Base-by-base conservation (phyloP, 2,888 invertebrate genomes). In the Mimachlamys varia region DNA sequence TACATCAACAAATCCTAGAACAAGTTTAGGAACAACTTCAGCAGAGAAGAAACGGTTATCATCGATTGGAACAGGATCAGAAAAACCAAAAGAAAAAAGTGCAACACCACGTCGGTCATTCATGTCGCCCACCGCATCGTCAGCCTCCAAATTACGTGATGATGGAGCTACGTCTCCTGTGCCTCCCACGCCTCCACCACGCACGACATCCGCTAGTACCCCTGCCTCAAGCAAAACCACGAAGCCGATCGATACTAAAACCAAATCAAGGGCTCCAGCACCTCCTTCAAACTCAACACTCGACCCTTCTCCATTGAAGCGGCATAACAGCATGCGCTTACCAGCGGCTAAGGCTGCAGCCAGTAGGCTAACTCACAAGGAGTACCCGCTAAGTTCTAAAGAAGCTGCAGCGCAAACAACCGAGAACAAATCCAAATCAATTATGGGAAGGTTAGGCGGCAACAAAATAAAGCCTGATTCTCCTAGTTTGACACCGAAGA, bases 121-220 rank as follows among this genome's bases (percentile, higher is more conserved):
- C 91, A 95, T 95, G 95, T 92, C 94, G 53, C 94, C 95, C 22
- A 95, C 95, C 17, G 94, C 95, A 33, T 92, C 95, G 22, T 95
- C 76, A 4, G 76, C 33, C 76, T 76, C 95, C 10, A 94, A 93
- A 91, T 93, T 94, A 0, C 89, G 94, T 76, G 49, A 87, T 17
- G 93, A 93, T 88, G 92, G 91, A 7, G 62, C 88, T 22, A 89
- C 90, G 19, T 89, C 92, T 10, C 91, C 94, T 33, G 76, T 33
- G 0, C 92, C 93, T 27, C 93, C 94, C 55, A 92, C 92, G 7
- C 92, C 94, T 15, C 93, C 94, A 19, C 94, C 92, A 37, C 89
- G 93, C 55, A 91, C 90, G 19, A 53, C 92, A 50, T 92, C 93
- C 27, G 58, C 89, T 22, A 44, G 89, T 88, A 89, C 90, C 91